Evolutionary conservation across 2,113 vertebrate genomes (phyloP).

Genomic region (Caracal caracal): DNA sequence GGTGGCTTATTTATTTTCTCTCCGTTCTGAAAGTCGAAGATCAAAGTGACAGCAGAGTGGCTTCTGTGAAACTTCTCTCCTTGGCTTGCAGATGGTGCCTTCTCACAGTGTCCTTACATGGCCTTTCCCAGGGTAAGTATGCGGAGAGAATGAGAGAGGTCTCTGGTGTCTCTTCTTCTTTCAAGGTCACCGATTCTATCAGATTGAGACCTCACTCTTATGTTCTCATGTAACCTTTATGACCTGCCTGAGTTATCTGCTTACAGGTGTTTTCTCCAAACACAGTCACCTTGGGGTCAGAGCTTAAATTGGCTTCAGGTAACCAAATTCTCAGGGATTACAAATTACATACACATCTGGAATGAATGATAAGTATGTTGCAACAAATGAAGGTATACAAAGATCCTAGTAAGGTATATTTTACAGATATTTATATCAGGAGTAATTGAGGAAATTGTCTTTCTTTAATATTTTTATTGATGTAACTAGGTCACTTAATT

Average conservation of each 20-base stretch:
- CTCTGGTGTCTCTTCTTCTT: neutral
- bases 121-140: neutral
- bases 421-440: neutral
- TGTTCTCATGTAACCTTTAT: neutral
- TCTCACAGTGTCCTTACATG: too few species aligned
- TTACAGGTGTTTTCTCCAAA: neutral
- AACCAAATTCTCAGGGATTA: conserved; percentile 4
- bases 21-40: neutral
- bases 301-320: neutral
- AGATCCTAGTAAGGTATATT: neutral
- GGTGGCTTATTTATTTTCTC: neutral
- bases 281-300: neutral
- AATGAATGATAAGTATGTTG: neutral
- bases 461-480: neutral
- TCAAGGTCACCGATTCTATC: neutral
- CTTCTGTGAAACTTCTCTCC: neutral
- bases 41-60: neutral
- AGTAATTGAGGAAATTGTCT: neutral
- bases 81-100: neutral
- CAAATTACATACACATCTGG: neutral
- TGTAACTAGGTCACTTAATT: neutral
- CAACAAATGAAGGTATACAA: neutral
- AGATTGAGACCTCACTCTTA: neutral
- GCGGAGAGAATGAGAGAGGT: neutral
- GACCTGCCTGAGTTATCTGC: neutral